A percentile compares a stretch with the other conserved stretches of the same genome.
Conservation (phyloP, 2,113 vertebrate genomes). For the Psilopsiagon aurifrons region DNA sequence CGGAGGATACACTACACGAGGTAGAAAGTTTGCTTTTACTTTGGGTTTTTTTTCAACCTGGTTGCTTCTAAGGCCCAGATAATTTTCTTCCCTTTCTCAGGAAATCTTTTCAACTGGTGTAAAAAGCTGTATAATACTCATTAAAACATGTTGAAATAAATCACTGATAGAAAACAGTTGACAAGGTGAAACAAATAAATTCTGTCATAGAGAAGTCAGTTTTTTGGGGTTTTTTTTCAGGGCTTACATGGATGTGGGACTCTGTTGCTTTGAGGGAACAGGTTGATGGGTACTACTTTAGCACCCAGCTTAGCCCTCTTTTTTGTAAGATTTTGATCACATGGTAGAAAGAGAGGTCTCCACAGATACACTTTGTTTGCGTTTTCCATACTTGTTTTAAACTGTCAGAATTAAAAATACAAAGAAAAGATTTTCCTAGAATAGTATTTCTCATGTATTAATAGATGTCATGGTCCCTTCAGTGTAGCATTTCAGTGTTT, state of each 20-base stretch:
- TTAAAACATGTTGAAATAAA: neutral
- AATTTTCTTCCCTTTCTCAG: neutral
- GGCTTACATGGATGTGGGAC: neutral
- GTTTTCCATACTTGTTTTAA: neutral
- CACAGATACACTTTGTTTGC: neutral
- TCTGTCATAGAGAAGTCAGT: neutral
- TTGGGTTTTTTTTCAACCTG: neutral
- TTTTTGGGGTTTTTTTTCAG: neutral
- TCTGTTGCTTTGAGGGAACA: neutral
- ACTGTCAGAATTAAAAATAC: neutral
- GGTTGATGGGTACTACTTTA: neutral
- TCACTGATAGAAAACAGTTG: neutral
- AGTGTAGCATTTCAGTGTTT: neutral
- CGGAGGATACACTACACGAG: constrained; percentile 92
- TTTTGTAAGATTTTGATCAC: neutral
- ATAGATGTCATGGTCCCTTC: neutral
- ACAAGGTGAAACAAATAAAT: neutral
- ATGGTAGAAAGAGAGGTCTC: neutral
- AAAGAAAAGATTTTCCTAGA: neutral
- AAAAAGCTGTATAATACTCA: neutral
- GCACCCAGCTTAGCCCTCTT: neutral
- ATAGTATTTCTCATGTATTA: neutral
- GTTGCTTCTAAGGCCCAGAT: neutral
- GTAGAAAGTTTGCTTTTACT: constrained; percentile 57
- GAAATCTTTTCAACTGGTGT: neutral